Evolutionary conservation across 2,888 invertebrate species (phyloP), one percentile per base, ranked within the genome.

Genomic region (Agapostemon virescens): DNA sequence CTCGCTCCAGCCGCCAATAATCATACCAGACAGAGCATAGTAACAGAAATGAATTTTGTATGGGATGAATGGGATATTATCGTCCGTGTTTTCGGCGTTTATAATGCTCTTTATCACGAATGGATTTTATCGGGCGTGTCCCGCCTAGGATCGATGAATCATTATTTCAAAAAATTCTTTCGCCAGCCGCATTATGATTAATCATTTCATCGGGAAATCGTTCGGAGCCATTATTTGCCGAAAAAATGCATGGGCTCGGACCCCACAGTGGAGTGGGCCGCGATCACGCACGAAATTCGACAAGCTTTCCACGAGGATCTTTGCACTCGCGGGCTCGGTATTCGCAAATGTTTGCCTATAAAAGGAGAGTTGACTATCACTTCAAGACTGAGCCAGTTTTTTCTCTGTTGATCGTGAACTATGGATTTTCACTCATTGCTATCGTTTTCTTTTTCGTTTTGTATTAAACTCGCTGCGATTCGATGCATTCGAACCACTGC

Each of bases 101-200:
- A 84, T 85, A 86, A 86, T 82, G 80, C 82, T 79, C 77, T 85
- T 85, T 85, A 80, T 85, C 74, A 70, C 61, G 74, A 76, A 85
- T 81, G 81, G 74, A 85, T 82, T 84, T 85, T 73, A 85, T 80
- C 72, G 72, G 72, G 30, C 26, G 15, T 15, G 15, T 15, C 6
- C 67, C 17, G 33, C n/a, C 58, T 42, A 20, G 30, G 58, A 78
- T 75, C 75, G 78, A 78, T 70, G 73, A 82, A 75, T 81, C 70
- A 79, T 81, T 83, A 76, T 76, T 73, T 69, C 75, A 30, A 58
- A 55, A 61, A 70, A 73, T 83, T 79, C 77, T 79, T 82, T 70
- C 73, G 20, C 23, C 33, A 15, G 15, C 42, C 63, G 55, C 64
- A 70, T 66, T 76, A 78, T 76, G 63, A 73, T 75, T 74, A 79